A percentile compares a stretch with the other conserved stretches of the same genome.
These are phyloP conservation scores for Malurus leucopterus DNA, from an alignment of 2,797 vertebrate species.

Conservation along the genomic window DNA sequence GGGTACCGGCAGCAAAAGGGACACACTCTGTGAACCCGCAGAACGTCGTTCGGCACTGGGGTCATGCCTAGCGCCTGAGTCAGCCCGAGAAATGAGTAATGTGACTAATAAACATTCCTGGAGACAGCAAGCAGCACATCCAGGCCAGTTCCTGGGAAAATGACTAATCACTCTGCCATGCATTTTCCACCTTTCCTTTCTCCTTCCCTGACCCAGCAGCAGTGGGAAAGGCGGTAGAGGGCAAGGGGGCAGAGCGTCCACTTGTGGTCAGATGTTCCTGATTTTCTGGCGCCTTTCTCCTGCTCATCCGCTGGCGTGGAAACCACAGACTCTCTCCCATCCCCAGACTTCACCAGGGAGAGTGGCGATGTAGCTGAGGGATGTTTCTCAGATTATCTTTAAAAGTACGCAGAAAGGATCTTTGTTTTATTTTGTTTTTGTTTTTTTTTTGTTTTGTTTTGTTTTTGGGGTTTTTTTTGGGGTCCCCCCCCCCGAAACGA, in stretches of 20 bases:
- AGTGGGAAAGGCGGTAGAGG: neutral
- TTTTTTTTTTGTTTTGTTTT: too few relatives aligned
- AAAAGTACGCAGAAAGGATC: neutral
- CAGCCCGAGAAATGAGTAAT: neutral
- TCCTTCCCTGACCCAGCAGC: neutral
- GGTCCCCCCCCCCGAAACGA: too few relatives aligned
- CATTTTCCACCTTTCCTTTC: neutral
- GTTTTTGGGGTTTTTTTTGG: too few relatives aligned
- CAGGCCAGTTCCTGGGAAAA: conserved; percentile 14
- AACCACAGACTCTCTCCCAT: neutral
- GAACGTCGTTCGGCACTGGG: neutral
- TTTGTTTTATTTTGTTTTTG: too few relatives aligned
- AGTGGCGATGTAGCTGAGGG: neutral
- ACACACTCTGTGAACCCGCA: accelerated
- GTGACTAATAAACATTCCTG: neutral
- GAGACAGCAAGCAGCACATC: neutral
- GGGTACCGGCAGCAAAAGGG: neutral
- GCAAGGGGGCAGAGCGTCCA: neutral
- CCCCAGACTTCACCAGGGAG: neutral
- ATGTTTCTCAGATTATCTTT: neutral
- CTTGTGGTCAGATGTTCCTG: neutral
- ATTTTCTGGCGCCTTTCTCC: neutral
- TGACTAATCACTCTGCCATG: neutral
- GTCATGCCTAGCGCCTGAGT: neutral
- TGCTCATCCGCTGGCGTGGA: neutral